A percentile compares a stretch with the other conserved stretches of the same genome.
Evolutionary conservation across 2,113 vertebrate species (phyloP).

Genomic region (Panthera leo): DNA sequence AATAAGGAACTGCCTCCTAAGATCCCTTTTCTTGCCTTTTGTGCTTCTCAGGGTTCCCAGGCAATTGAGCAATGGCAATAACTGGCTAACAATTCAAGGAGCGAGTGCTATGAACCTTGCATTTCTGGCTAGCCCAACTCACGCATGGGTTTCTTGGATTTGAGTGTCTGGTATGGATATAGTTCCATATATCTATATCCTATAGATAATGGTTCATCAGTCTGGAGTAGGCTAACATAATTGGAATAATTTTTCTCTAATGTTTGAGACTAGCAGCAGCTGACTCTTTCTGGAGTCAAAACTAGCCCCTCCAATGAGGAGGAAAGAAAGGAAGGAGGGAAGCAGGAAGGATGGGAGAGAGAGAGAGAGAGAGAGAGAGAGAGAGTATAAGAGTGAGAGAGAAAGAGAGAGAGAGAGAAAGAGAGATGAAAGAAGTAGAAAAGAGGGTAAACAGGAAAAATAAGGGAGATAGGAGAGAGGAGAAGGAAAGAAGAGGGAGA

Average conservation of each 20-base stretch:
- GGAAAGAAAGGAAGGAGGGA: neutral
- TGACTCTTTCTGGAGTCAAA: neutral
- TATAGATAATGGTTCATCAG: neutral
- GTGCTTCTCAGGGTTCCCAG: neutral
- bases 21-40: neutral
- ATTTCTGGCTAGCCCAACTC: neutral
- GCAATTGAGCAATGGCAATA: neutral
- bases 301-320: neutral
- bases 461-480: neutral
- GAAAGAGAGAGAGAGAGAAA: neutral
- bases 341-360: too few relatives aligned
- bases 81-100: neutral
- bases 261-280: neutral
- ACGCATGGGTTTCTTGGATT: neutral
- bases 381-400: neutral
- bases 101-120: neutral
- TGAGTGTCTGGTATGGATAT: neutral
- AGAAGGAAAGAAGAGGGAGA: neutral
- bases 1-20: neutral
- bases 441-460: neutral
- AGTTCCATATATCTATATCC: neutral
- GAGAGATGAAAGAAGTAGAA: neutral
- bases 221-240: neutral
- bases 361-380: neutral
- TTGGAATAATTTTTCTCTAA: neutral